These are phyloP conservation scores for Heliconius cydno DNA, from an alignment of 2,888 invertebrate genomes.

Conservation along the genomic window DNA sequence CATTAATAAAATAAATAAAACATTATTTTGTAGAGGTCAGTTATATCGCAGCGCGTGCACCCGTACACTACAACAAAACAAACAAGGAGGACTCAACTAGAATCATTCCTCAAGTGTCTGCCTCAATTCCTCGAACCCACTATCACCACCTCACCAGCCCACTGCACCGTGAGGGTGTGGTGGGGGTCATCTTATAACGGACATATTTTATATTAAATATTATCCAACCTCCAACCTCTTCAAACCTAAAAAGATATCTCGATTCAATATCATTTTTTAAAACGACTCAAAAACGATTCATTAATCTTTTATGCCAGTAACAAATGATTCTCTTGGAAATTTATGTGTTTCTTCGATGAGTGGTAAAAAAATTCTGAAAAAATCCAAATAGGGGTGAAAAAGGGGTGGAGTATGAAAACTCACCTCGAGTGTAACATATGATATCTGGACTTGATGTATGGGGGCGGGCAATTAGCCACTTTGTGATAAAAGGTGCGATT, in stretches of 20 bases:
- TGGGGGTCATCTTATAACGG: no score
- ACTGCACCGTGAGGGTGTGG: not conserved
- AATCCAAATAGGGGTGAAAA: conserved; percentile 41
- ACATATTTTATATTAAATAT: conserved; percentile 9
- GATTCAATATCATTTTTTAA: conserved; percentile 26
- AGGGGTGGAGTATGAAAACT: conserved; percentile 29
- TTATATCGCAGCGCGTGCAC: no score
- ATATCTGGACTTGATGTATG: conserved; percentile 25
- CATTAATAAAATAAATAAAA: no score
- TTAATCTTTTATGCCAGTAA: conserved; percentile 39
- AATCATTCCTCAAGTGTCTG: not conserved
- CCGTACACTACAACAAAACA: no score
- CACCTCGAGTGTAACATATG: conserved; percentile 40
- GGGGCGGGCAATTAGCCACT: conserved; percentile 20
- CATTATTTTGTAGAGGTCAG: no score
- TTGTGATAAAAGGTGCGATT: conserved; percentile 8
- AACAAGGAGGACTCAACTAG: no score
- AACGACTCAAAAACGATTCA: conserved; percentile 30
- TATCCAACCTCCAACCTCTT: conserved; percentile 1
- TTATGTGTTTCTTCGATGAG: conserved; percentile 43
- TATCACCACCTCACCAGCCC: not conserved
- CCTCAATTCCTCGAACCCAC: no score
- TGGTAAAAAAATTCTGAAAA: conserved; percentile 40
- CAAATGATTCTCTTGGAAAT: conserved; percentile 43
- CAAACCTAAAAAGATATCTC: conserved; percentile 12